Percentiles rank a stretch among this genome's conserved stretches.
Conservation (phyloP, 2,888 invertebrate genomes). For the Junonia oenone region DNA sequence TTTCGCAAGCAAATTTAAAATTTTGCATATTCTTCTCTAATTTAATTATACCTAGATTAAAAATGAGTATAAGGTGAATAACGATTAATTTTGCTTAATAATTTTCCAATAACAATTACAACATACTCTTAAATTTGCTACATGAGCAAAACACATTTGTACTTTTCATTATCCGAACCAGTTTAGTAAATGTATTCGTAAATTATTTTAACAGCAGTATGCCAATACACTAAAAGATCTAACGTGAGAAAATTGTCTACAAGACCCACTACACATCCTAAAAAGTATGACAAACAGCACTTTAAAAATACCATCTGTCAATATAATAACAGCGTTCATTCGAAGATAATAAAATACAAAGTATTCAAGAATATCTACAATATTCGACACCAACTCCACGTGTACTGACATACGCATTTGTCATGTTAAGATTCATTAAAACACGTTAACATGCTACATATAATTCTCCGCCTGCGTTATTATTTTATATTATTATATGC, state of each 20-base stretch:
- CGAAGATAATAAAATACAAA: conserved; percentile 2
- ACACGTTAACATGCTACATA: conserved; percentile 29
- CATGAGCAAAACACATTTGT: conserved; percentile 73
- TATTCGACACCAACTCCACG: conserved; percentile 19
- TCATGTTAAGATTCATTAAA: conserved; percentile 47
- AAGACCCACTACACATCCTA: conserved; percentile 48
- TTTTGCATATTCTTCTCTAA: conserved; percentile 50
- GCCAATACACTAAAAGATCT: conserved; percentile 52
- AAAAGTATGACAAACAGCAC: conserved; percentile 35
- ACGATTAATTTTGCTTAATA: conserved; percentile 37
- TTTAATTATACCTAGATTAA: conserved; percentile 49
- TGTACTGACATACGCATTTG: conserved; percentile 49
- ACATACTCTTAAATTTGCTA: conserved; percentile 62
- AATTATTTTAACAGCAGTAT: conserved; percentile 43
- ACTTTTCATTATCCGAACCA: conserved; percentile 53
- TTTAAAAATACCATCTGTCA: conserved; percentile 24
- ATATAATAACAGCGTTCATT: conserved; percentile 11
- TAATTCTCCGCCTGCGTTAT: conserved; percentile 42
- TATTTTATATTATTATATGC: conserved; percentile 39
- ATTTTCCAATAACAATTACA: conserved; percentile 47
- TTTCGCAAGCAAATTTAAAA: conserved; percentile 47
- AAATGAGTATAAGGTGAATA: conserved; percentile 63
- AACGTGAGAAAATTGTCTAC: conserved; percentile 52
- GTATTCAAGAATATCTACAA: background rate
- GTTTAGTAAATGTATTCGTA: conserved; percentile 44